Evolutionary conservation across 92 coral and sea anemone genomes (phyloP), one percentile per base, ranked within the genome.

Genomic region (Heteractis magnifica): DNA sequence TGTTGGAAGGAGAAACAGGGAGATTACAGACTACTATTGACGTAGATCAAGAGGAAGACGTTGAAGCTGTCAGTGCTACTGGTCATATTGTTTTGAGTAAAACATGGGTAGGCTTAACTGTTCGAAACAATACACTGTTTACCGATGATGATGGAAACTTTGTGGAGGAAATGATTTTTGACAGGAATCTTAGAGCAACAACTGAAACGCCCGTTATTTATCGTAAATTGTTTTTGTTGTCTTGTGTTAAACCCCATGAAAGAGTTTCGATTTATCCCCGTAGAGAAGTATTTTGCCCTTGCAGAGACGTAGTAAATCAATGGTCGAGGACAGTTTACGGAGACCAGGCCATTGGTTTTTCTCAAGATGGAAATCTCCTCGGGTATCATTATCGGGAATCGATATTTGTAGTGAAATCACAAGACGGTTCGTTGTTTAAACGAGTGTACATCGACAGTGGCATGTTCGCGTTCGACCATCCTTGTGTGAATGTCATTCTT

Each of bases 1-100:
- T 77, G 44, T 13, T 52, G 18, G 80, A 77, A 50, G 80, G 58
- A 52, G 68, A 77, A 53, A 77, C 65, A 10, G 80, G 80, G 8
- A 48, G 14, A 20, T 7, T 52, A 19, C 44, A 18, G 8, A 13
- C 3, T 9, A 9, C 78, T 16, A 6, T 49, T 75, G 78, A 5
- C 4, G 56, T 75, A 13, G 78, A 49, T 75, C 62, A 77, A 19
- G 6, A 51, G 8, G 80, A 8, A 0, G 80, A 77, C 0, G 80
- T 77, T 2, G 13, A 2, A 0, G 80, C 34, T 77, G 80, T 77
- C 49, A 11, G 80, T 41, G 16, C 8, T 0, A 11, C 13, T 5
- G 80, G 80, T 52, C 49, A 52, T 10, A 77, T 77, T 77, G 5
- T 53, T 19, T 6, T 77, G 1, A 21, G 26, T 4, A 53, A 5